phyloP scores from a whole-genome alignment of 2,888 invertebrate species.

The Drosophila imparisetae region DNA sequence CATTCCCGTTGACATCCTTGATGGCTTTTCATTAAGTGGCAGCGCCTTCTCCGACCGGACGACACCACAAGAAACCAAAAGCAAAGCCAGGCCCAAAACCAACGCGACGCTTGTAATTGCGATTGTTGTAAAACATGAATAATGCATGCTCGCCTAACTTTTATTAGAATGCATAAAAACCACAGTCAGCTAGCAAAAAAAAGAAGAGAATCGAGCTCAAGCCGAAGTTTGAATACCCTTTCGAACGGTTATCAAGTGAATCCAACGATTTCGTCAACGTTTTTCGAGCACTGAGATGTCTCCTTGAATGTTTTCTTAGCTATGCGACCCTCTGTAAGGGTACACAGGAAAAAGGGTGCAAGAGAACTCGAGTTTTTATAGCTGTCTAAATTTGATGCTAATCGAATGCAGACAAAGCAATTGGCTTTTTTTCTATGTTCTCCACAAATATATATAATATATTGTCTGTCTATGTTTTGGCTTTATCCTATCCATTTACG shows the following conservation, averaged over 20 bases:
- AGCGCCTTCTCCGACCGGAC: slow-evolving; percentile 5
- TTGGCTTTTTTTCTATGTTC: slow-evolving; percentile 27
- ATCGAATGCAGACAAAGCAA: slow-evolving; percentile 48
- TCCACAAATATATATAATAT: neutral
- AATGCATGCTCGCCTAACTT: slow-evolving; percentile 72
- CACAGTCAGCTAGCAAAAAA: slow-evolving; percentile 23
- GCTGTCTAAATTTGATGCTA: slow-evolving; percentile 31
- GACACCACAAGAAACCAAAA: neutral
- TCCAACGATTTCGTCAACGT: too few species aligned
- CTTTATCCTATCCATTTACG: neutral
- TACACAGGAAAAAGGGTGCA: slow-evolving; percentile 4
- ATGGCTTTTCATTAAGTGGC: slow-evolving; percentile 71
- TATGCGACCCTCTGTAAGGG: neutral
- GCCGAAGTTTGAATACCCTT: neutral
- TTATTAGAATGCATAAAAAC: slow-evolving; percentile 69
- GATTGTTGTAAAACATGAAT: slow-evolving; percentile 76
- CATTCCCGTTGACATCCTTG: slow-evolving; percentile 34
- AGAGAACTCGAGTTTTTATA: slow-evolving; percentile 27
- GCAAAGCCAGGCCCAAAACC: neutral
- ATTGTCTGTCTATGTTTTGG: slow-evolving; percentile 10
- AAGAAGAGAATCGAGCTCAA: neutral
- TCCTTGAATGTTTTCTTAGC: neutral
- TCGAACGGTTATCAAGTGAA: too few species aligned
- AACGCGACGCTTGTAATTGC: slow-evolving; percentile 52
- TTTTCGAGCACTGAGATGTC: neutral